A percentile compares a stretch with the other conserved stretches of the same genome.
These are phyloP conservation scores for Bos taurus DNA, from an alignment of 2,113 vertebrate species.

Conservation along the genomic window ARS-UCD2.0 NC_037347.1:3277001-3277500, in stretches of 20 bases:
- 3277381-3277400: not conserved
- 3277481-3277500: not conserved
- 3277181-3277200: not conserved
- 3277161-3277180: not conserved
- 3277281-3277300: not conserved
- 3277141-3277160: not conserved
- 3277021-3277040: not conserved
- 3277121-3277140: not conserved
- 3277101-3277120: not conserved
- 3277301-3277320: not conserved
- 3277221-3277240: not conserved
- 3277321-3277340: not conserved
- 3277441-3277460: not conserved
- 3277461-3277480: not conserved
- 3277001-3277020: not conserved
- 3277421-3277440: not conserved
- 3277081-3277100: not conserved
- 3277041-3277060: not conserved
- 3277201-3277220: not conserved
- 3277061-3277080: not conserved
- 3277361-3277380: not conserved
- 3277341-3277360: not conserved
- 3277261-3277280: not conserved
- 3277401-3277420: not conserved
- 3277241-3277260: not conserved